A percentile compares a stretch with the other conserved stretches of the same genome.
Evolutionary conservation across 2,797 vertebrate species (phyloP).

Genomic region (Ispidina picta): DNA sequence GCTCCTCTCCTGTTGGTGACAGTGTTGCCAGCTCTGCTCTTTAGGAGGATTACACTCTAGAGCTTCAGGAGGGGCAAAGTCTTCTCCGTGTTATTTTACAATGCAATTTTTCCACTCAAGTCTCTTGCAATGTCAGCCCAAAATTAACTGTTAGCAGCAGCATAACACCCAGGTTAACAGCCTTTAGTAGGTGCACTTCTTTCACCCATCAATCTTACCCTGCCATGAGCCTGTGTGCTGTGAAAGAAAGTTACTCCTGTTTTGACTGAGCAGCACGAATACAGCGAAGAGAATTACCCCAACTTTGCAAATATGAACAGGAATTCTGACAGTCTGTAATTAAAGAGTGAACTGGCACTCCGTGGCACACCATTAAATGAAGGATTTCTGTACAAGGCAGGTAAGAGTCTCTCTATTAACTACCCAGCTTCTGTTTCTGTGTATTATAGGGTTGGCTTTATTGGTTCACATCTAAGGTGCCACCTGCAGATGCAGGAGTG

Average conservation of each 20-base stretch:
- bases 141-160: not conserved
- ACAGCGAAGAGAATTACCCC: not conserved
- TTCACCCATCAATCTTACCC: not conserved
- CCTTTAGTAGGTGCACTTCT: not conserved
- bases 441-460: fast-evolving
- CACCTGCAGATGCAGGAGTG: not conserved
- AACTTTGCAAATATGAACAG: not conserved
- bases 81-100: not conserved
- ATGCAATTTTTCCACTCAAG: fast-evolving
- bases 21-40: not conserved
- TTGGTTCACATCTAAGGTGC: not conserved
- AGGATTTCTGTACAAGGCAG: not conserved
- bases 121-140: not conserved
- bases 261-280: not conserved
- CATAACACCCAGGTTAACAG: not conserved
- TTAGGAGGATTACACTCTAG: not conserved
- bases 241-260: not conserved
- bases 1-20: not conserved
- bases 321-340: not conserved
- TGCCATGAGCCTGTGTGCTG: fast-evolving
- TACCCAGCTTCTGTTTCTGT: not conserved
- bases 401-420: fast-evolving
- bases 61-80: fast-evolving
- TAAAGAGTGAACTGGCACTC: not conserved
- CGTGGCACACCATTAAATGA: not conserved